A percentile compares a stretch with the other conserved stretches of the same genome.
phyloP scores from a whole-genome alignment of 2,113 vertebrate species.

The Calidris pugnax region DNA sequence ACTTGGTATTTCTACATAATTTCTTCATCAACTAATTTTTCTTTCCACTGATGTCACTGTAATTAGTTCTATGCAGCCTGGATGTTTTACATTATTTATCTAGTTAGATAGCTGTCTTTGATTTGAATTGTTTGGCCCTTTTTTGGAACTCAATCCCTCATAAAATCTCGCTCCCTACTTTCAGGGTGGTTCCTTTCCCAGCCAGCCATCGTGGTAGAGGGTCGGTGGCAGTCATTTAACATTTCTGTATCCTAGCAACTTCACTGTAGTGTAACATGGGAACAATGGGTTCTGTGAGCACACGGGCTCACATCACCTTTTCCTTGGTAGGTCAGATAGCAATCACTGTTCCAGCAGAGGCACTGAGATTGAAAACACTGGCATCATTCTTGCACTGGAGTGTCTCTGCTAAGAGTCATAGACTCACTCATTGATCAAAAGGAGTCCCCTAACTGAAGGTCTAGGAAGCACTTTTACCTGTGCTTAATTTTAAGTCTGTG shows the following conservation, averaged over 20 bases:
- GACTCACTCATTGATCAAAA: conserved; percentile 32
- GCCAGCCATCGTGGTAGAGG: not conserved
- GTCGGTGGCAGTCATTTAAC: not conserved
- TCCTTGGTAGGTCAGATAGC: not conserved
- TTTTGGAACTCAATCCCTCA: not conserved
- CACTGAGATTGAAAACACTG: not conserved
- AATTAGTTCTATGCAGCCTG: not conserved
- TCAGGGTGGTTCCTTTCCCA: not conserved
- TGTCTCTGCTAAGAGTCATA: not conserved
- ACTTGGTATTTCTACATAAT: not conserved
- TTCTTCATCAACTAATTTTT: not conserved
- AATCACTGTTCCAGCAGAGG: not conserved
- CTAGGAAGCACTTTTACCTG: not conserved
- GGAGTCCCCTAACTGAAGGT: not conserved
- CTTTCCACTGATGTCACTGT: not conserved
- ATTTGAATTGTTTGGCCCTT: not conserved
- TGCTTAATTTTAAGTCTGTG: not conserved
- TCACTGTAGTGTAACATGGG: not conserved
- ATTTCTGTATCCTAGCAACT: not conserved
- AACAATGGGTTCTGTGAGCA: not conserved
- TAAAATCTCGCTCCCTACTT: not conserved
- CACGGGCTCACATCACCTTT: not conserved
- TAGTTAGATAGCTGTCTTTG: not conserved
- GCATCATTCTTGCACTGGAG: not conserved
- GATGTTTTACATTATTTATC: not conserved